Percentiles rank a stretch among this genome's conserved stretches.
Evolutionary conservation across 2,888 invertebrate species (phyloP).

Genomic region (Drosophila koepferae): DNA sequence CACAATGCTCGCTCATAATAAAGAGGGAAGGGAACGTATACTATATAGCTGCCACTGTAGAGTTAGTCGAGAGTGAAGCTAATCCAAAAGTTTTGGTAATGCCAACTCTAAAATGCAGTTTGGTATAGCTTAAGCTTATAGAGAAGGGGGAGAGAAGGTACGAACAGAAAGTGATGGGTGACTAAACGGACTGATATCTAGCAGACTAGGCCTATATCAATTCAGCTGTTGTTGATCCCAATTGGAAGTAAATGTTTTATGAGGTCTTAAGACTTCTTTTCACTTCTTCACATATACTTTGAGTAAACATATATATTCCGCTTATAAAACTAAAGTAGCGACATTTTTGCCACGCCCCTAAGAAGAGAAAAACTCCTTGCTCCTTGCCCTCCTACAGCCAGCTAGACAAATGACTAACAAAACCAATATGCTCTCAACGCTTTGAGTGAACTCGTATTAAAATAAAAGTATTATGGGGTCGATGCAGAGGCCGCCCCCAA

Average conservation of each 20-base stretch:
- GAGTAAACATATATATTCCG: background rate
- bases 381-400: too few species aligned
- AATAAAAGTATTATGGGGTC: slow-evolving; percentile 4
- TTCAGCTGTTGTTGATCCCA: background rate
- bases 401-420: background rate
- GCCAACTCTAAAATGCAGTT: too few species aligned
- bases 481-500: background rate
- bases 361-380: too few species aligned
- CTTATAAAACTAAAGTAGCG: too few species aligned
- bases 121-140: too few species aligned
- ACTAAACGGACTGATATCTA: background rate
- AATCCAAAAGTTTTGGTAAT: too few species aligned
- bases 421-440: background rate
- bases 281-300: too few species aligned
- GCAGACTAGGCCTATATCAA: background rate
- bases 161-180: background rate
- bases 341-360: too few species aligned
- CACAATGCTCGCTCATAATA: background rate
- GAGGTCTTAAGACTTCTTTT: too few species aligned
- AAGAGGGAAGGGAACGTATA: background rate
- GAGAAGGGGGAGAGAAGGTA: background rate
- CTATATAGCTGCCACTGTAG: background rate
- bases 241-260: too few species aligned
- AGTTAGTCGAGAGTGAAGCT: background rate
- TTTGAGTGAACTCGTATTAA: background rate